Base-by-base conservation (phyloP, 2,888 invertebrate species). In the Noctuana brunneofusca region DNA sequence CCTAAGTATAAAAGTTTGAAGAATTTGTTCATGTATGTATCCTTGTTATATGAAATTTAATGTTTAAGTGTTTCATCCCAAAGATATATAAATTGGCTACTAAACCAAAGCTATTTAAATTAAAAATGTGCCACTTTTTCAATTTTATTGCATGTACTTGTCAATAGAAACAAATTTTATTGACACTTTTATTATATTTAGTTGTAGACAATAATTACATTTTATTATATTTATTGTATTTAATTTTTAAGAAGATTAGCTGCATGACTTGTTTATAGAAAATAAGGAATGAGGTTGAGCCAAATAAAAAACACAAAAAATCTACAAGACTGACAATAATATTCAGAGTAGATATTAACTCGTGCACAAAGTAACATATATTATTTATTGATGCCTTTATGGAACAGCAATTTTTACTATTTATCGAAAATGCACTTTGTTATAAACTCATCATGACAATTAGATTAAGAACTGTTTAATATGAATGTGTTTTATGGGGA, bases 271-370 rank as follows among this genome's bases (percentile, higher is more conserved):
- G 82, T 87, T 86, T 82, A 76, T 87, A 89, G 71, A 70, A 43
- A 74, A 76, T 79, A 87, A 83, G 84, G 73, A 81, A 79, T 78
- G 77, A 83, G 81, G 84, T 86, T 86, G 89, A 90, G 89, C 89
- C 89, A 88, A 89, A 85, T 81, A 78, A 80, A 81, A 80, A 79
- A 72, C 84, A 85, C 85, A 88, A 86, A 81, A n/a, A 89, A 89
- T 88, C 86, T 89, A 87, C 89, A 91, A 91, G 91, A 91, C 91
- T 91, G 91, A 91, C 86, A 86, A 87, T 89, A 90, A 90, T 89
- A 89, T 89, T 90, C 89, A 89, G 86, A 90, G 84, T 89, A 89
- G 89, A 86, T 87, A 84, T 81, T 87, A 89, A 87, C 78, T 79
- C 70, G 71, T 83, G 89, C 88, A 89, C 89, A 91, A 91, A 86